phyloP scores from a whole-genome alignment of 1,140 invertebrate species.

The Halictus rubicundus region DNA sequence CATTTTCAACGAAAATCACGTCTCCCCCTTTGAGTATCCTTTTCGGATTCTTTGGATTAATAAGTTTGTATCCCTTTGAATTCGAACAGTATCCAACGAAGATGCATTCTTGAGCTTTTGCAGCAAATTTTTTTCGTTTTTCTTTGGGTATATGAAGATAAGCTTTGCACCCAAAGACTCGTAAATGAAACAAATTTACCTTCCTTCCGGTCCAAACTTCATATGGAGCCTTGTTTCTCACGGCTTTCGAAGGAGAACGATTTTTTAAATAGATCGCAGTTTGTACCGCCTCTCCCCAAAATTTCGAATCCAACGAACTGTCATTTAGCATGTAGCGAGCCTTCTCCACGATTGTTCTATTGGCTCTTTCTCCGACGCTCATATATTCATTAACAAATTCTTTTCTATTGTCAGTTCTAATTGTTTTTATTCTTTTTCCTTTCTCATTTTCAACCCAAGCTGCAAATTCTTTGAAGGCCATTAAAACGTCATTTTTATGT shows the following conservation, averaged over 20 bases:
- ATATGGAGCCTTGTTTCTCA: background rate
- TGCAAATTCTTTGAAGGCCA: background rate
- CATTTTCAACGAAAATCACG: too few species aligned
- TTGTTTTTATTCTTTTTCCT: background rate
- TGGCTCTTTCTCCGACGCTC: background rate
- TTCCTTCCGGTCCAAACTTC: background rate
- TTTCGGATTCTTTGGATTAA: background rate
- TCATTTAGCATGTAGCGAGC: background rate
- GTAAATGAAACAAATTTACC: background rate
- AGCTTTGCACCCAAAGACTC: background rate
- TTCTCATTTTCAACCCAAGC: background rate
- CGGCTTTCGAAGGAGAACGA: background rate
- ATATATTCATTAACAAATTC: background rate
- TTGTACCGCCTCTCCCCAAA: background rate
- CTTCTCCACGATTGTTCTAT: background rate
- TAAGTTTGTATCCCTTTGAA: background rate
- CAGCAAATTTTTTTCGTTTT: background rate
- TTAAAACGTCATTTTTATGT: background rate
- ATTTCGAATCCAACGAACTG: background rate
- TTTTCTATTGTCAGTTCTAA: background rate
- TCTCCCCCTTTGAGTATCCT: too few species aligned
- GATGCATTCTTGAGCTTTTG: background rate
- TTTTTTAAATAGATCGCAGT: background rate
- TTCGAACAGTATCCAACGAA: background rate
- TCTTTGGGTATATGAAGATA: background rate